phyloP scores from a whole-genome alignment of 2,113 vertebrate species.

The Eublepharis macularius region DNA sequence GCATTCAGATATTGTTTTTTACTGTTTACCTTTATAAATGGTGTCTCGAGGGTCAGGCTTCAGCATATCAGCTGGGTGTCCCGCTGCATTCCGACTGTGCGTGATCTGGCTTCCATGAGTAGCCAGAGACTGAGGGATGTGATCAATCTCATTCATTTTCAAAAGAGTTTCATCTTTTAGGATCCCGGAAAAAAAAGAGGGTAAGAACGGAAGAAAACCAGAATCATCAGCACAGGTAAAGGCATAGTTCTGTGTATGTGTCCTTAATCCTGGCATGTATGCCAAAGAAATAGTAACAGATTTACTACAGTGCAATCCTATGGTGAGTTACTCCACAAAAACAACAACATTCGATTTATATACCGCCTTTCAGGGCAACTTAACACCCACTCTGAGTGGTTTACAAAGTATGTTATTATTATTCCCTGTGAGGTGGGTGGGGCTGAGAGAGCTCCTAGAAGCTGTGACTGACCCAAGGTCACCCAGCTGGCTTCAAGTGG shows the following conservation, averaged over 20 bases:
- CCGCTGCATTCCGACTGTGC: not conserved
- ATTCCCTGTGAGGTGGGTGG: no score
- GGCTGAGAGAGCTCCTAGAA: no score
- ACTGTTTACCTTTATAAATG: constrained; percentile 81
- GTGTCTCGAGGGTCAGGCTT: constrained; percentile 85
- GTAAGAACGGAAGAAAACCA: not conserved
- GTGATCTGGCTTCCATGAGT: constrained; percentile 61
- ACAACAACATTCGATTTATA: no score
- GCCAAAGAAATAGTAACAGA: not conserved
- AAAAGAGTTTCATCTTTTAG: constrained; percentile 86
- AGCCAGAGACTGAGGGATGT: constrained; percentile 88
- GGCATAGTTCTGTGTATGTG: not conserved
- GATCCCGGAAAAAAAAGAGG: constrained; percentile 26
- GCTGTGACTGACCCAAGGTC: no score
- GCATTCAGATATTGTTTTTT: no score
- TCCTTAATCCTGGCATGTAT: not conserved
- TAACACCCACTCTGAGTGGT: no score
- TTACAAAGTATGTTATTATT: no score
- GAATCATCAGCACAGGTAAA: not conserved
- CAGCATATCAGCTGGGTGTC: constrained; percentile 82
- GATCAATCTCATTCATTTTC: constrained; percentile 81
- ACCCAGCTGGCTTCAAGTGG: no score
- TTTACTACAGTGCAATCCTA: no score
- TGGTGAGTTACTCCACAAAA: no score
- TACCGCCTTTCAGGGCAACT: no score